Evolutionary conservation across 2,113 vertebrate genomes (phyloP).

Genomic region (Gallinago undulata): DNA sequence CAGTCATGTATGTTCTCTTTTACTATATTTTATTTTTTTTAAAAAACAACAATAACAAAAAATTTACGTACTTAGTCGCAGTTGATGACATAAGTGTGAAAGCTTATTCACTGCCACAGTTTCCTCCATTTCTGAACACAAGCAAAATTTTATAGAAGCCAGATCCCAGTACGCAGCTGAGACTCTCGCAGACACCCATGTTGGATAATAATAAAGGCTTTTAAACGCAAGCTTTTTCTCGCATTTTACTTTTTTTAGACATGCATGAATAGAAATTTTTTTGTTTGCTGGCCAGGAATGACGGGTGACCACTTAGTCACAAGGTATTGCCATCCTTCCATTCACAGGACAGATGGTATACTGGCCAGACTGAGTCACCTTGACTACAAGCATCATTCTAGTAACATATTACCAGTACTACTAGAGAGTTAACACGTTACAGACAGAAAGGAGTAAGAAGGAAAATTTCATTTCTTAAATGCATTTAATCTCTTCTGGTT

Average conservation of each 20-base stretch:
- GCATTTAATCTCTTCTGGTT: background rate
- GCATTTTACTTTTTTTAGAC: background rate
- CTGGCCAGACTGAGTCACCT: background rate
- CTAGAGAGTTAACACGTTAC: background rate
- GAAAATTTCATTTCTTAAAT: background rate
- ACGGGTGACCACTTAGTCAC: background rate
- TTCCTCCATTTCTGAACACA: background rate
- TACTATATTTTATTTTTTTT: background rate
- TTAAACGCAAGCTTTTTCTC: background rate
- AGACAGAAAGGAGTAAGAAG: background rate
- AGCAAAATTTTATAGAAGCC: background rate
- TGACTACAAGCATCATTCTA: background rate
- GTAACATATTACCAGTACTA: background rate
- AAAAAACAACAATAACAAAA: background rate
- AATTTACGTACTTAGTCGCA: background rate
- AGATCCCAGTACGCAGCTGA: background rate
- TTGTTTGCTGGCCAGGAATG: background rate
- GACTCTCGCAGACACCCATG: background rate
- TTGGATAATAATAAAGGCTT: background rate
- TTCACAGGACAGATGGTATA: background rate
- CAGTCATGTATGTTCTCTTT: background rate
- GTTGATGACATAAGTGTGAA: background rate
- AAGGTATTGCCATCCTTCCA: background rate
- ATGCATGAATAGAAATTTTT: background rate
- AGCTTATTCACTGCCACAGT: background rate